phyloP scores from a whole-genome alignment of 1,140 invertebrate genomes.

The Eupeodes corollae region DNA sequence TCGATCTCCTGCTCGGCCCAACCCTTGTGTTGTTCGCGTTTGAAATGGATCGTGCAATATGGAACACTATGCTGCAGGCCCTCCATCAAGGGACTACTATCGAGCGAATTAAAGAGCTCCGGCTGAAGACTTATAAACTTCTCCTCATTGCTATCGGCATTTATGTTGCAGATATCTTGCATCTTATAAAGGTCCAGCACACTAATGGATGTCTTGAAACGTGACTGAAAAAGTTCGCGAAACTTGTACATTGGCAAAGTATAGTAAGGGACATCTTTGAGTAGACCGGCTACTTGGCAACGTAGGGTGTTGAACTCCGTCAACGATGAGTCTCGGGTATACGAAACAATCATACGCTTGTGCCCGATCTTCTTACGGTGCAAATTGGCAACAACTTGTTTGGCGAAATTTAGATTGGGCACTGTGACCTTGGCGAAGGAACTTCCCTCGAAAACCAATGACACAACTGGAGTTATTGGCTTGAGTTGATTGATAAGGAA shows the following conservation, averaged over 20 bases:
- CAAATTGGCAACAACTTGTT: conserved; percentile 71
- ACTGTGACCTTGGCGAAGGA: conserved; percentile 34
- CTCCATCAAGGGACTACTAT: conserved; percentile 30
- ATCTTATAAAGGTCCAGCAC: conserved; percentile 72
- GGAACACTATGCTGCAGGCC: conserved; percentile 45
- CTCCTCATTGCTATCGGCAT: conserved; percentile 52
- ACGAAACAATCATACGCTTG: conserved; percentile 69
- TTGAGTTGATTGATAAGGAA: conserved; percentile 31
- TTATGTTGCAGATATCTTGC: conserved; percentile 64
- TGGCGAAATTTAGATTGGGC: conserved; percentile 43
- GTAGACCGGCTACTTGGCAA: conserved; percentile 48
- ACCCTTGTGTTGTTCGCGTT: conserved; percentile 42
- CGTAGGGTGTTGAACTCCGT: conserved; percentile 54
- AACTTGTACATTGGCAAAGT: conserved; percentile 75
- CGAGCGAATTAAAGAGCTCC: conserved; percentile 38
- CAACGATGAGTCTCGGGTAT: conserved; percentile 48
- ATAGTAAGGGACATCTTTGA: conserved; percentile 63
- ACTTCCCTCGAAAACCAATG: conserved; percentile 29
- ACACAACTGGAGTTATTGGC: conserved; percentile 32
- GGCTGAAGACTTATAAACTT: conserved; percentile 54
- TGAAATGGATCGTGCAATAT: conserved; percentile 51
- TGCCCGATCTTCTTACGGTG: conserved; percentile 72
- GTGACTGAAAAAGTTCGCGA: conserved; percentile 70
- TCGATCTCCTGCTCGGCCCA: conserved; percentile 64
- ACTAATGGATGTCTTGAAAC: conserved; percentile 65